Base-by-base conservation (phyloP, 1,140 invertebrate genomes). In the Lucilia cuprina region DNA sequence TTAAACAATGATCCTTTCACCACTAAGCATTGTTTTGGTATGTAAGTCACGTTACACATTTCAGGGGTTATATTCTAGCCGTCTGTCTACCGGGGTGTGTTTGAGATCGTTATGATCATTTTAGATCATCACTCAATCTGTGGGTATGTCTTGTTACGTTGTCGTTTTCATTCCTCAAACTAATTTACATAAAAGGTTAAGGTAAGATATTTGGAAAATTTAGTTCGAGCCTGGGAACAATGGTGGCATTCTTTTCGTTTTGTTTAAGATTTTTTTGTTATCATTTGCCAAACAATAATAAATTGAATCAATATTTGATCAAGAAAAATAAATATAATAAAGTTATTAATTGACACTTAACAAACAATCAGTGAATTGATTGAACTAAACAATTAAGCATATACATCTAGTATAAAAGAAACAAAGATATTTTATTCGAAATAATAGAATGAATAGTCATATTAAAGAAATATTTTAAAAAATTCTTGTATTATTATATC, bases 321-420 rank as follows among this genome's bases (percentile, higher is more conserved):
- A 70, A 30, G 17, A 8, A 70, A 70, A 49, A 77, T 9, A 77
- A 77, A 80, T 49, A 80, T 49, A 77, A 77, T 77, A 77, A 77
- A 77, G 74, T 77, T 77, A 80, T 80, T 80, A 80, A 80, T 80
- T 80, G 77, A 80, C 77, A 80, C 77, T 80, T 80, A 80, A 49
- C 77, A 80, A 80, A 80, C 77, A 80, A 50, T 50, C 10, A 80
- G 14, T 9, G 34, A 5, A 41, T 30, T 41, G 41, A 41, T 41
- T 41, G 41, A 41, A 41, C 2, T 41, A 41, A 41, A 41, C 41
- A 41, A 41, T 41, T 41, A 41, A 41, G 5, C 2, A 41, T 41
- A 41, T 41, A n/a, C n/a, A 2, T 30, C 25, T 30, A 30, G 25
- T 3, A 30, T 30, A 30, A 41, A 41, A 41, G 41, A 5, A 2